Evolutionary conservation across 2,888 invertebrate species (phyloP).

Genomic region (Timema cristinae): DNA sequence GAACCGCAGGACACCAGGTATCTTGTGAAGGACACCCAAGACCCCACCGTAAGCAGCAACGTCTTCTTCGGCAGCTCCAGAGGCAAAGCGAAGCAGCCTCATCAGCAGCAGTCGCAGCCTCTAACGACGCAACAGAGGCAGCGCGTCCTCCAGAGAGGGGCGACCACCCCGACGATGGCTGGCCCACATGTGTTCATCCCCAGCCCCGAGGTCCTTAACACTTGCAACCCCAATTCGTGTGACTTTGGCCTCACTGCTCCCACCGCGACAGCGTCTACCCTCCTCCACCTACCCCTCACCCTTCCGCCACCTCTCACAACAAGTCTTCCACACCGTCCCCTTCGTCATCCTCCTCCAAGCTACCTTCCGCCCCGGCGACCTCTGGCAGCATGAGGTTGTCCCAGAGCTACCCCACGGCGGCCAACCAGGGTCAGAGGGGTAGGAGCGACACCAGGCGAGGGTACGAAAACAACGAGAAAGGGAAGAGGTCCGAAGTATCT

Average conservation of each 20-base stretch:
- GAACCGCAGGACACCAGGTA: no score
- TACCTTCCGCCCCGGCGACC: slow-evolving; percentile 24
- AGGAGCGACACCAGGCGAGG: slow-evolving; percentile 46
- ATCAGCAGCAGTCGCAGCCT: slow-evolving; percentile 38
- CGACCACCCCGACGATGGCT: slow-evolving; percentile 46
- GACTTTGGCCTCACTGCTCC: slow-evolving; percentile 61
- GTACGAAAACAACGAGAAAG: slow-evolving; percentile 27
- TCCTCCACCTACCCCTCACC: slow-evolving; percentile 17
- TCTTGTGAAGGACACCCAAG: slow-evolving; percentile 1
- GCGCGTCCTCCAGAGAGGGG: slow-evolving; percentile 46
- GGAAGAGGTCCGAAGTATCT: slow-evolving; percentile 12
- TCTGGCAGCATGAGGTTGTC: slow-evolving; percentile 47
- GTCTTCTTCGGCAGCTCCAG: slow-evolving; percentile 31
- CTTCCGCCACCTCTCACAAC: slow-evolving; percentile 30
- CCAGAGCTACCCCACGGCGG: slow-evolving; percentile 51
- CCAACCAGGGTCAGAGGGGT: slow-evolving; percentile 17
- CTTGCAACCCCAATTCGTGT: slow-evolving; percentile 54
- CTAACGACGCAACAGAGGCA: slow-evolving; percentile 27
- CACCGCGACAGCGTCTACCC: slow-evolving; percentile 43
- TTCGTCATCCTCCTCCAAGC: slow-evolving; percentile 19
- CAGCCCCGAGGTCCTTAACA: slow-evolving; percentile 42
- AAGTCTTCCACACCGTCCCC: slow-evolving; percentile 31
- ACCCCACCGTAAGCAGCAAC: slow-evolving; percentile 37
- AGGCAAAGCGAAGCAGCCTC: slow-evolving; percentile 31
- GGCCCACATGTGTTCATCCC: slow-evolving; percentile 29